Conservation (phyloP, 2,113 vertebrate species). For the Salminus brasiliensis region DNA sequence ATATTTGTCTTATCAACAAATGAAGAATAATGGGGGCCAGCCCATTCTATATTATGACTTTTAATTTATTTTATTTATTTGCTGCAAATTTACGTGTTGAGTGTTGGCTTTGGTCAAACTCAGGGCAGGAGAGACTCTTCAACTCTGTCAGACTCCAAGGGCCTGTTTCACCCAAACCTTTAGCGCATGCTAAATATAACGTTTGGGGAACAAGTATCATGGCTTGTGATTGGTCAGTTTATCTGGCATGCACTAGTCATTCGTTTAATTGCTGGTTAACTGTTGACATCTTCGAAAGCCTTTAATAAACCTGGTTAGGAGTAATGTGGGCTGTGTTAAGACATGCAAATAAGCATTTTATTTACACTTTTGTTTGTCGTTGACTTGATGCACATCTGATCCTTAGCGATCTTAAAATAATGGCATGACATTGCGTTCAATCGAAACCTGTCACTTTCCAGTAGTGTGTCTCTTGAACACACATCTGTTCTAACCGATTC, state of each 20-base stretch:
- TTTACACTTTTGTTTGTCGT: background rate
- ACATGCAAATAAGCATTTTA: background rate
- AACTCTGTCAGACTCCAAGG: constrained; percentile 15
- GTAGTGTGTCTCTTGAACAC: background rate
- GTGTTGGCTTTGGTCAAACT: constrained; percentile 56
- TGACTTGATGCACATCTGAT: background rate
- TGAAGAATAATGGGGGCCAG: constrained; percentile 56
- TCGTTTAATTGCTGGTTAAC: constrained; percentile 6
- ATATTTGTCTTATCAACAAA: constrained; percentile 56
- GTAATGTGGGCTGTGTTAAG: background rate
- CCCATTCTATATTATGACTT: constrained; percentile 58
- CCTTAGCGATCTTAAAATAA: background rate
- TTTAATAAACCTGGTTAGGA: constrained; percentile 6
- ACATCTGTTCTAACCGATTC: background rate
- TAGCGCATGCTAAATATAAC: constrained; percentile 1
- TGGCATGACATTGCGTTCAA: background rate
- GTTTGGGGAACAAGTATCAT: background rate
- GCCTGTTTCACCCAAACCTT: constrained; percentile 31
- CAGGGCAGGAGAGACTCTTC: constrained; percentile 36
- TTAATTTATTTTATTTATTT: constrained; percentile 65
- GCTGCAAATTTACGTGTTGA: constrained; percentile 45
- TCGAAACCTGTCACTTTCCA: background rate
- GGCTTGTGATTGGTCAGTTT: background rate
- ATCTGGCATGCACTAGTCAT: constrained; percentile 20
- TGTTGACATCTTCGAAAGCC: background rate